Percentiles rank a stretch among this genome's conserved stretches.
Conservation (phyloP, 2,113 vertebrate species). For the Deroptyus accipitrinus region DNA sequence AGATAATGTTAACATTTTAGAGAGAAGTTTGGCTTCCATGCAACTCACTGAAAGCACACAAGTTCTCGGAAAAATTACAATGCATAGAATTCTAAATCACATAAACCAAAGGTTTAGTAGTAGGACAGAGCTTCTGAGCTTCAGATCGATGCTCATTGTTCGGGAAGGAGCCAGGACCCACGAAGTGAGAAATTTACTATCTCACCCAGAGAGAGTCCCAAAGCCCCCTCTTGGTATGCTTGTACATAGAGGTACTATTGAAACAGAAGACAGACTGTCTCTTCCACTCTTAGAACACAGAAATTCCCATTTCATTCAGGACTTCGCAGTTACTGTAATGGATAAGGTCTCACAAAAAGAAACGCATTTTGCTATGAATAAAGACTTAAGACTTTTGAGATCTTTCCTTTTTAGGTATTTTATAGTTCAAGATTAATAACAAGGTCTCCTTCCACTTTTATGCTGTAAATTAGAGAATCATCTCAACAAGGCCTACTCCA, state of each 20-base stretch:
- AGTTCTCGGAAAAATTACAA: background rate
- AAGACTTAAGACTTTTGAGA: background rate
- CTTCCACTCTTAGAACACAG: background rate
- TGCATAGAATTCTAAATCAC: background rate
- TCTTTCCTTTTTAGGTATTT: background rate
- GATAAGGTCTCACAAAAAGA: background rate
- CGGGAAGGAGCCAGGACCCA: background rate
- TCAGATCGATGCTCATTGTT: background rate
- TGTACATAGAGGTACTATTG: background rate
- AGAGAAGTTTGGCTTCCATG: background rate
- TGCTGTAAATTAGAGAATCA: background rate
- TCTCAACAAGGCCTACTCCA: background rate
- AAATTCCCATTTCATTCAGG: background rate
- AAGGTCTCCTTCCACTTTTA: background rate
- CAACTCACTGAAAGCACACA: background rate
- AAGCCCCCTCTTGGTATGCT: background rate
- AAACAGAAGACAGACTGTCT: background rate
- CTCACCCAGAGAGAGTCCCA: background rate
- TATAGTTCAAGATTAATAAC: background rate
- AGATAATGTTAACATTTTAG: background rate
- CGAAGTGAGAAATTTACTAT: background rate
- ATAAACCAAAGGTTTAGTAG: background rate
- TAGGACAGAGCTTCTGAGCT: background rate
- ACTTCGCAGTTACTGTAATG: background rate
- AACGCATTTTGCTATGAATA: background rate